phyloP scores from a whole-genome alignment of 2,888 invertebrate genomes.

The Petrolisthes cinctipes region DNA sequence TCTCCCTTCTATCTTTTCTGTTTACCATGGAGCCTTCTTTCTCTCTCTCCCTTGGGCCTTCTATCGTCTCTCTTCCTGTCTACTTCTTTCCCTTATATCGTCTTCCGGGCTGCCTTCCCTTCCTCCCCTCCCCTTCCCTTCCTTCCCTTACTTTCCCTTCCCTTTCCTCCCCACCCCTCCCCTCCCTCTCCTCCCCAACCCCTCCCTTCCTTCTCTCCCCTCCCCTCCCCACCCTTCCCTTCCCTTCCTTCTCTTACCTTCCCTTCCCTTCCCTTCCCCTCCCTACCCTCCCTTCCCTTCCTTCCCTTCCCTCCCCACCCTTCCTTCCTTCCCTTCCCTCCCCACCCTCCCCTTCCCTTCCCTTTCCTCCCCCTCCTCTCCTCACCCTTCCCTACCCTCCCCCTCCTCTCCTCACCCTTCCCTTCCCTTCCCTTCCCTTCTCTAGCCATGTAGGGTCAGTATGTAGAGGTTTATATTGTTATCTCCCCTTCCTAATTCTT shows the following conservation, averaged over 20 bases:
- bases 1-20: not conserved
- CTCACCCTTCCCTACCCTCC: not conserved
- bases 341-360: not conserved
- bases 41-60: not conserved
- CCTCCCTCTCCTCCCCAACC: not conserved
- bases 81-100: not conserved
- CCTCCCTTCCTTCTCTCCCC: not conserved
- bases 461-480: no score
- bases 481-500: no score
- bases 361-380: not conserved
- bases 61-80: not conserved
- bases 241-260: not conserved
- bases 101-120: not conserved
- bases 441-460: no score
- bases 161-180: not conserved
- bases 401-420: not conserved
- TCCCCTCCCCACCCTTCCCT: not conserved
- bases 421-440: no score
- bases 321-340: not conserved
- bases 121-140: not conserved
- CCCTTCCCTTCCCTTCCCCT: not conserved
- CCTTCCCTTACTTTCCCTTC: not conserved
- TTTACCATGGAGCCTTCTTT: not conserved
- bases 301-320: not conserved
- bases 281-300: not conserved